phyloP scores from a whole-genome alignment of 2,888 invertebrate species.

The Ephialtes manifestator region DNA sequence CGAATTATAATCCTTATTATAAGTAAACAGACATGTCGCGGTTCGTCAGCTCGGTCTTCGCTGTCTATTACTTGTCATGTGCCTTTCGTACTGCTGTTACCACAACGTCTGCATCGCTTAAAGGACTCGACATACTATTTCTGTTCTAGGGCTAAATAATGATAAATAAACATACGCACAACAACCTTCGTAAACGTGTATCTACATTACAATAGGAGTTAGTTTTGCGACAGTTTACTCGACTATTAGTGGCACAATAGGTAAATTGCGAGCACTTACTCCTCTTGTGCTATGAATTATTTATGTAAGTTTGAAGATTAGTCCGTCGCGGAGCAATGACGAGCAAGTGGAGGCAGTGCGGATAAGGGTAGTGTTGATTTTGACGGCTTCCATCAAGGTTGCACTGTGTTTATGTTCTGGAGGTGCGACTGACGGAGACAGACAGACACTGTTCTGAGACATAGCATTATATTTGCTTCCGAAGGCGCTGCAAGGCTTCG shows the following conservation, averaged over 20 bases:
- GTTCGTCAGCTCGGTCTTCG: slow-evolving; percentile 14
- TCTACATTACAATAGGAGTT: slow-evolving; percentile 45
- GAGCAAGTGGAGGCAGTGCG: slow-evolving; percentile 20
- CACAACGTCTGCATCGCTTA: neutral
- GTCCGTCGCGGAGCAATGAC: slow-evolving; percentile 39
- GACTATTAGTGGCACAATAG: slow-evolving; percentile 59
- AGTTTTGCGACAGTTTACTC: slow-evolving; percentile 53
- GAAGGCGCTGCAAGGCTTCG: neutral
- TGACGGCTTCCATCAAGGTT: slow-evolving; percentile 59
- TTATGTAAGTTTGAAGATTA: slow-evolving; percentile 63
- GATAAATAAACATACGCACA: slow-evolving; percentile 17
- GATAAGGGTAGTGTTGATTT: slow-evolving; percentile 60
- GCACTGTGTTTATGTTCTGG: slow-evolving; percentile 49
- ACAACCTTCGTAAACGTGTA: slow-evolving; percentile 3
- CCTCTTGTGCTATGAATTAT: slow-evolving; percentile 54
- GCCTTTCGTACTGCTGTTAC: neutral
- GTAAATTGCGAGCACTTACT: slow-evolving; percentile 12
- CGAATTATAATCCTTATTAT: slow-evolving; percentile 63
- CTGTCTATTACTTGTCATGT: neutral
- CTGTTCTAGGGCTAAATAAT: neutral
- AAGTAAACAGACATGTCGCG: slow-evolving; percentile 47
- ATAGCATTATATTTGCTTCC: slow-evolving; percentile 51
- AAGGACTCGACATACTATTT: neutral
- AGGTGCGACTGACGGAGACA: slow-evolving; percentile 22
- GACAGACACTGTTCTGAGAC: slow-evolving; percentile 6